Base-by-base conservation (phyloP, 2,888 invertebrate genomes). In the Sabellastarte sp. region DNA sequence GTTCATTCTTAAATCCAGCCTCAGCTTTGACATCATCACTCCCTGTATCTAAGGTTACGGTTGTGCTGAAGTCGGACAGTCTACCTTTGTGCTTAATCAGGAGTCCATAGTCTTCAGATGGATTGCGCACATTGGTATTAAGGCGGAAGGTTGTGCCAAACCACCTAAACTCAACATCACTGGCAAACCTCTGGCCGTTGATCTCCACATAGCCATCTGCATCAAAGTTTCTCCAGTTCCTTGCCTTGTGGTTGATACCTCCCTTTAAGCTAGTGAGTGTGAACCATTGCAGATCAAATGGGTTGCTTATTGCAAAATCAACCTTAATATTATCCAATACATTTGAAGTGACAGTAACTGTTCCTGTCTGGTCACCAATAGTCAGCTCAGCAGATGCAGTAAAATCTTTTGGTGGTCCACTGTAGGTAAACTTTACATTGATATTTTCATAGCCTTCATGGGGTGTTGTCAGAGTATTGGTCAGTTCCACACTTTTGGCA, bases 1-100 rank as follows among this genome's bases (percentile, higher is more conserved):
- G n/a, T n/a, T n/a, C n/a, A n/a, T n/a, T n/a, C n/a, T n/a, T n/a
- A n/a, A n/a, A n/a, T n/a, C n/a, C n/a, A n/a, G n/a, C n/a, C n/a
- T n/a, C n/a, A n/a, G n/a, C n/a, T n/a, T n/a, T n/a, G n/a, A n/a
- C n/a, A n/a, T n/a, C n/a, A n/a, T n/a, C n/a, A n/a, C n/a, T n/a
- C n/a, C n/a, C n/a, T n/a, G n/a, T n/a, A n/a, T n/a, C n/a, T n/a
- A n/a, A n/a, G n/a, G n/a, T n/a, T n/a, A n/a, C n/a, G n/a, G n/a
- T n/a, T n/a, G n/a, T n/a, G n/a, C n/a, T n/a, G 57, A 63, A 66
- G 33, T 63, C 61, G 28, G 31, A 33, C 51, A 33, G 26, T 20
- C n/a, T 52, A 4, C 66, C 69, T 51, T 59, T 60, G 69, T 63
- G 64, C 50, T 59, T 63, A 41, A 63, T 28, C 32, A 32, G 59